Evolutionary conservation across 1,140 invertebrate species (phyloP).

Genomic region (Leptopilina clavipes): DNA sequence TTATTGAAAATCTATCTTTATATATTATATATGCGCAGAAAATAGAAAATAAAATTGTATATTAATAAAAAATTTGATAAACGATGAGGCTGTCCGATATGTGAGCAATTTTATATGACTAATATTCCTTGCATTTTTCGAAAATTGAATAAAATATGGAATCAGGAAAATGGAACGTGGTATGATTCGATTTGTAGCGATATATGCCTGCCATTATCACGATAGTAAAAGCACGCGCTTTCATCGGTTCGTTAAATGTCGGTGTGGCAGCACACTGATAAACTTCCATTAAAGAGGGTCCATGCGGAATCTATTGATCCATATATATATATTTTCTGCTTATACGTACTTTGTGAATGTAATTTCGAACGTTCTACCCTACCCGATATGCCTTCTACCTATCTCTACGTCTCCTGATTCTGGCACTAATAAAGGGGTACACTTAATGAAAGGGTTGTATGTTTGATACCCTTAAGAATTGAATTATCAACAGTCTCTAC

Average conservation of each 20-base stretch:
- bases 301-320: constrained; percentile 55
- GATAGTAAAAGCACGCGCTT: constrained; percentile 46
- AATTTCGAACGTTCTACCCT: constrained; percentile 56
- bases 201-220: constrained; percentile 30
- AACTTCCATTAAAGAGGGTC: constrained; percentile 52
- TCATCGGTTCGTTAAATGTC: constrained; percentile 53
- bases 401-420: constrained; percentile 49
- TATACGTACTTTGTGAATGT: constrained; percentile 63
- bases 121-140: constrained; percentile 7
- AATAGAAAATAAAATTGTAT: neutral
- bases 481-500: constrained; percentile 65
- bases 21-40: too few species aligned
- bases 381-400: constrained; percentile 1
- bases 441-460: constrained; percentile 69
- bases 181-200: constrained; percentile 28
- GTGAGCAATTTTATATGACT: neutral
- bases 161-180: constrained; percentile 3
- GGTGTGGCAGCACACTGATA: constrained; percentile 50
- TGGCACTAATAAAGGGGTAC: constrained; percentile 66
- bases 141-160: constrained; percentile 15
- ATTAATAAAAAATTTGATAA: constrained; percentile 3
- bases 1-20: too few species aligned
- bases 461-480: constrained; percentile 71
- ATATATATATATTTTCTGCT: constrained; percentile 56
- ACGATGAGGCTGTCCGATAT: neutral